Evolutionary conservation across 1,140 invertebrate genomes (phyloP), one percentile per base, ranked within the genome.

Genomic region (Scylla paramamosain): DNA sequence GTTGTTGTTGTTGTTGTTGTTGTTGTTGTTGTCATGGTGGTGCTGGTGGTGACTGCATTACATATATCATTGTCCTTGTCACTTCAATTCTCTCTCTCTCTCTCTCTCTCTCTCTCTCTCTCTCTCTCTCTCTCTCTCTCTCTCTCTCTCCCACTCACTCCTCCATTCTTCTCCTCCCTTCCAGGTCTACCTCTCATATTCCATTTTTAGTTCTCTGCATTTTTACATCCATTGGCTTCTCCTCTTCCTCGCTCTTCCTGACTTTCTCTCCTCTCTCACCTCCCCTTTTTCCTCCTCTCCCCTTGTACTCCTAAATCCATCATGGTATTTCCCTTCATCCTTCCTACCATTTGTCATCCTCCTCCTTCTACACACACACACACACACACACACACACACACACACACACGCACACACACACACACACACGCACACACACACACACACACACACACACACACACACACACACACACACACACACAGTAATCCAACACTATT

Each of bases 381-480:
- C 52, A 59, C 52, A 59, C 52, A 59, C 52, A 59, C 46, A 48
- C 46, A 48, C 46, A 48, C 46, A 48, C 46, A 48, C 46, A 48
- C 46, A 48, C 46, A 48, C 46, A 48, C 46, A 48, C 46, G 14
- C 46, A 48, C 46, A 48, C 46, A 48, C 46, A 48, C 46, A 48
- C 46, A 48, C 46, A 48, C 46, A 48, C 46, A 48, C 46, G 14
- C 52, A 59, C 67, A n/a, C 86, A n/a, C 86, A 31, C 84, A 20
- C 84, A 31, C 86, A 31, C 86, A 88, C 86, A 32, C 86, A 88
- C 86, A 88, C 86, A 88, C 86, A 77, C 67, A n/a, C 67, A 77
- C 67, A 77, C 67, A 77, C 67, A 77, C 67, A 77, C 67, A 77
- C 67, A 77, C 52, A 77, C 67, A 77, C 67, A 77, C 25, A n/a